These are phyloP conservation scores for Sinocyclocheilus grahami DNA, from an alignment of 2,113 vertebrate genomes.

Conservation along the genomic window DNA sequence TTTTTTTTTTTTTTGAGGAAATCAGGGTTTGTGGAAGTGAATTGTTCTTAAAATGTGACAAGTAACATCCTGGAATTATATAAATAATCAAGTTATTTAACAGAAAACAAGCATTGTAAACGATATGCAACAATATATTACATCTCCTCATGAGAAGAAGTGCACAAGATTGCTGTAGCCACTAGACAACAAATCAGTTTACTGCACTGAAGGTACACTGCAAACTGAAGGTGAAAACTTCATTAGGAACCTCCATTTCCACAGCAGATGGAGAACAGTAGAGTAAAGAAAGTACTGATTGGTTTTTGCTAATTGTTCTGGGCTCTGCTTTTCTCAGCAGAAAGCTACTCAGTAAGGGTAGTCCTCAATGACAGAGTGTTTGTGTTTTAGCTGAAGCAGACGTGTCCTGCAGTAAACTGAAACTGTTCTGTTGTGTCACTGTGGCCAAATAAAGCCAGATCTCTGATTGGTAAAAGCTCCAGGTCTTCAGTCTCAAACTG, in stretches of 20 bases:
- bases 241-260: constrained; percentile 18
- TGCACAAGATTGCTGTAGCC: constrained; percentile 44
- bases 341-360: constrained; percentile 24
- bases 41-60: constrained; percentile 30
- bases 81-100: constrained; percentile 63
- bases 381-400: constrained; percentile 79
- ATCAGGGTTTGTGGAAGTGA: constrained; percentile 33
- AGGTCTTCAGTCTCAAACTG: constrained; percentile 80
- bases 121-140: constrained; percentile 56
- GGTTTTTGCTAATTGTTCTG: not conserved
- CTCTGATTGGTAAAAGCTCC: constrained; percentile 79
- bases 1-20: constrained; percentile 22
- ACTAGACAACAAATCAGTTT: constrained; percentile 24
- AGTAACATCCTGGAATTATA: constrained; percentile 40
- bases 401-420: constrained; percentile 81
- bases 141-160: constrained; percentile 41
- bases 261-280: constrained; percentile 17
- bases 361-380: not conserved
- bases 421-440: constrained; percentile 73
- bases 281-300: constrained; percentile 30
- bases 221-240: constrained; percentile 29
- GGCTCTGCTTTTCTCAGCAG: constrained; percentile 4
- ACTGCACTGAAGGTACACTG: constrained; percentile 22
- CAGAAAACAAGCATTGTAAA: constrained; percentile 56
- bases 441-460: constrained; percentile 78